Conservation (phyloP, 2,113 vertebrate genomes). For the Taxidea taxus region DNA sequence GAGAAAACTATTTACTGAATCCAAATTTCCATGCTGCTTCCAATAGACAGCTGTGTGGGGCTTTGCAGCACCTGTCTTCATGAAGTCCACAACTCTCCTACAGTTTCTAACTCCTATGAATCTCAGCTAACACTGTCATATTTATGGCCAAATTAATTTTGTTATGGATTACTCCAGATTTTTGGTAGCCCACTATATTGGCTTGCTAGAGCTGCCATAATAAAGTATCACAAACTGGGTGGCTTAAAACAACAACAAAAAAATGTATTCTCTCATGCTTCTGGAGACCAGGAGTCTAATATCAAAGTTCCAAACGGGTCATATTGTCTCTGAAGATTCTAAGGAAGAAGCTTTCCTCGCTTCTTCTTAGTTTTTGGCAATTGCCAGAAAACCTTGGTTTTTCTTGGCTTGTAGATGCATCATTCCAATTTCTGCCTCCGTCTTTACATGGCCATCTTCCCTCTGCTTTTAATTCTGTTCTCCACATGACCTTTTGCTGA, state of each 20-base stretch:
- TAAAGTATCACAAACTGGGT: neutral
- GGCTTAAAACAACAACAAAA: neutral
- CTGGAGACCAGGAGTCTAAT: neutral
- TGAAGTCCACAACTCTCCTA: neutral
- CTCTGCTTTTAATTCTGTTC: neutral
- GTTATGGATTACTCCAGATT: neutral
- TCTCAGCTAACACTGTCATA: neutral
- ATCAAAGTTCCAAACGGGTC: neutral
- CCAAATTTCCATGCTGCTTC: neutral
- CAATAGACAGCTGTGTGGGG: neutral
- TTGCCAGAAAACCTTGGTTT: neutral
- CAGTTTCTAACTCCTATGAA: neutral
- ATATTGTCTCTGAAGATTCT: neutral
- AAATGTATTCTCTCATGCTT: neutral
- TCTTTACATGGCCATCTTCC: neutral
- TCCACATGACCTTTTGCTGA: neutral
- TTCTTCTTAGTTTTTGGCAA: neutral
- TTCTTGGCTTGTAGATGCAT: neutral
- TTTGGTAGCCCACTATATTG: neutral
- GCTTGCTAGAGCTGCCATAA: neutral
- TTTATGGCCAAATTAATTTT: neutral
- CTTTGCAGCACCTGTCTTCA: neutral
- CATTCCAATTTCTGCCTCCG: neutral
- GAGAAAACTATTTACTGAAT: neutral
- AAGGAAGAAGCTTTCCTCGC: neutral